phyloP scores from a whole-genome alignment of 2,113 vertebrate genomes.

The Trochalopteron elliotii region DNA sequence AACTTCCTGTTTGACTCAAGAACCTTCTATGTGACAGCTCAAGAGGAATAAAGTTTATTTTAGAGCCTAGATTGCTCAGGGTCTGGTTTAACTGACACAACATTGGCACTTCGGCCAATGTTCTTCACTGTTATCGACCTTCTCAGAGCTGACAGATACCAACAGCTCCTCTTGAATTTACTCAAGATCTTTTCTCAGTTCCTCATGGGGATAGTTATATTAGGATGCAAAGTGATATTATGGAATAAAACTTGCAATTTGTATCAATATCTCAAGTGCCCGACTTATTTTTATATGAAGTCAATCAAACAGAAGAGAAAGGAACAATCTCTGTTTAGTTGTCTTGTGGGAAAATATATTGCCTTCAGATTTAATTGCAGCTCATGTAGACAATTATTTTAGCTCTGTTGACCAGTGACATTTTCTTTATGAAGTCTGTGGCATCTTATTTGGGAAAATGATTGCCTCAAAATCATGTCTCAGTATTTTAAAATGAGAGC shows the following conservation, averaged over 20 bases:
- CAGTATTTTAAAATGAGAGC: background rate
- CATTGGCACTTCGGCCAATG: constrained; percentile 26
- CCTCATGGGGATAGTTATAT: background rate
- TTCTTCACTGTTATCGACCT: background rate
- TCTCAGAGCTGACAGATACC: constrained; percentile 27
- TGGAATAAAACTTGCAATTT: constrained; percentile 15
- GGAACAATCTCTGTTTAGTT: background rate
- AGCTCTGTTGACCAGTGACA: background rate
- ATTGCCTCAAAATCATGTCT: background rate
- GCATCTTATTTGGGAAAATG: background rate
- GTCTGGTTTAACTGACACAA: constrained; percentile 6
- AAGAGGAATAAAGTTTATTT: background rate
- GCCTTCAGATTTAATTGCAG: background rate
- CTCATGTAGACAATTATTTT: background rate
- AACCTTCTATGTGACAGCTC: background rate
- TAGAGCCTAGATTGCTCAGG: background rate
- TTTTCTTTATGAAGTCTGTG: background rate
- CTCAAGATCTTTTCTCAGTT: constrained; percentile 7
- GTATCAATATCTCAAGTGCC: background rate
- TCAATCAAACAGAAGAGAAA: background rate
- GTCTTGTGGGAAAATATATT: background rate
- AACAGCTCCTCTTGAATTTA: constrained; percentile 29
- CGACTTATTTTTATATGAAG: background rate
- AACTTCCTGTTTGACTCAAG: background rate
- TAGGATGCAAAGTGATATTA: constrained; percentile 35